phyloP scores from a whole-genome alignment of 2,888 invertebrate genomes.

The Galerucella pusilla region DNA sequence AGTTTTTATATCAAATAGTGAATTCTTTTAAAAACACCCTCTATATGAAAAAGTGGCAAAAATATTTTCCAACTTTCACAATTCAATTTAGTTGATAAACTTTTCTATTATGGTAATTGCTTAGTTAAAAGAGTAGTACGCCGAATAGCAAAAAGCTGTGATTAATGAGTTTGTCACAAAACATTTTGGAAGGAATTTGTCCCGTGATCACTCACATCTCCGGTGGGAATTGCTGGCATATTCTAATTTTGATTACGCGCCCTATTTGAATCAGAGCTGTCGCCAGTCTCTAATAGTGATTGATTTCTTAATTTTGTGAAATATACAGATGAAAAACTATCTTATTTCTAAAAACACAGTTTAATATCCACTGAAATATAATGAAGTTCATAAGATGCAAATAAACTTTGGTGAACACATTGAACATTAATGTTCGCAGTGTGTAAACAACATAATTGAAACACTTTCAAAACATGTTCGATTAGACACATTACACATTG shows the following conservation, averaged over 20 bases:
- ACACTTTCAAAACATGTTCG: too few species aligned
- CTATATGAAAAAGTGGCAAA: neutral
- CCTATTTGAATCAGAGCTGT: conserved; percentile 52
- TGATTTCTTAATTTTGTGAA: conserved; percentile 44
- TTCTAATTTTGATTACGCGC: conserved; percentile 50
- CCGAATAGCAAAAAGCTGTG: conserved; percentile 46
- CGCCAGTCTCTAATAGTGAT: conserved; percentile 49
- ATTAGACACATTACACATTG: too few species aligned
- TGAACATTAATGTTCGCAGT: too few species aligned
- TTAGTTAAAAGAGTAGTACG: conserved; percentile 50
- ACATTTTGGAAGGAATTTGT: conserved; percentile 59
- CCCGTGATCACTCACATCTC: conserved; percentile 54
- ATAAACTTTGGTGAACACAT: too few species aligned
- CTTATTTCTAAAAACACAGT: neutral
- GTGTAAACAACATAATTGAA: too few species aligned
- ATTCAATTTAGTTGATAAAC: conserved; percentile 17
- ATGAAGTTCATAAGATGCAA: too few species aligned
- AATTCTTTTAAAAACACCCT: neutral
- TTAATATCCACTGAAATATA: too few species aligned
- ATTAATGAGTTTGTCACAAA: conserved; percentile 56
- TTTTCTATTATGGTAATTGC: conserved; percentile 37
- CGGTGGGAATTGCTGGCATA: conserved; percentile 47
- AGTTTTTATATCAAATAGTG: too few species aligned
- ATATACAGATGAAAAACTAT: conserved; percentile 21
- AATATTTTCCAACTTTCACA: neutral